Base-by-base conservation (phyloP, 1,140 invertebrate species). In the Vollenhovia emeryi region DNA sequence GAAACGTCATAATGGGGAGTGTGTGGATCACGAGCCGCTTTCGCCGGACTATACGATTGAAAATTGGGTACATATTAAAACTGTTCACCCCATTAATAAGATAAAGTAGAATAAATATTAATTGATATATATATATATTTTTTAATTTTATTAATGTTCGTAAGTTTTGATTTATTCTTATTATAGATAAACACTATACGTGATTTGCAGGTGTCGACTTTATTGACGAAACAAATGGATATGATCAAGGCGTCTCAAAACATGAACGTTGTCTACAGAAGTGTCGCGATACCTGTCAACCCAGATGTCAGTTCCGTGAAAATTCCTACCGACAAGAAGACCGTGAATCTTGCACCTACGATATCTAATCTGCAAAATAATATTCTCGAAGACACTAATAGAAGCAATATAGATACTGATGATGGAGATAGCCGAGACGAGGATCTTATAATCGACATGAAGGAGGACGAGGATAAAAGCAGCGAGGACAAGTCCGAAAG, bases 11-110 rank as follows among this genome's bases (percentile, higher is more conserved):
- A 75, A 88, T 13, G 80, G 88, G 15, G 83, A 92, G 50, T n/a
- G n/a, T n/a, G n/a, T n/a, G n/a, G 78, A 84, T 48, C 36, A 87
- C 11, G 86, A 84, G 43, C 69, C 89, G 45, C 78, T 94, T 11
- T 88, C 92, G 11, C 90, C 93, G 3, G 88, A 95, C 66, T 48
- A 89, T 13, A 83, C 91, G 6, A 89, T 93, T 48, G 95, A 95
- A 79, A 85, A 90, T 40, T 95, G 94, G 95, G 95, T 95, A 92
- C 68, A 68, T 52, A 36, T 9, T 3, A 33, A 15, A 36, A 74
- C 9, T 30, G 18, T 11, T 36, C n/a, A 33, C 15, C n/a, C n/a
- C 15, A 27, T 33, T 62, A 62, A 33, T 62, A 62, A 33, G n/a
- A 18, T 57, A 24, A 21, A 64, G 13, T 13, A 36, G n/a, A 2